Evolutionary conservation across 2,888 invertebrate genomes (phyloP).

Genomic region (Ceriagrion tenellum): DNA sequence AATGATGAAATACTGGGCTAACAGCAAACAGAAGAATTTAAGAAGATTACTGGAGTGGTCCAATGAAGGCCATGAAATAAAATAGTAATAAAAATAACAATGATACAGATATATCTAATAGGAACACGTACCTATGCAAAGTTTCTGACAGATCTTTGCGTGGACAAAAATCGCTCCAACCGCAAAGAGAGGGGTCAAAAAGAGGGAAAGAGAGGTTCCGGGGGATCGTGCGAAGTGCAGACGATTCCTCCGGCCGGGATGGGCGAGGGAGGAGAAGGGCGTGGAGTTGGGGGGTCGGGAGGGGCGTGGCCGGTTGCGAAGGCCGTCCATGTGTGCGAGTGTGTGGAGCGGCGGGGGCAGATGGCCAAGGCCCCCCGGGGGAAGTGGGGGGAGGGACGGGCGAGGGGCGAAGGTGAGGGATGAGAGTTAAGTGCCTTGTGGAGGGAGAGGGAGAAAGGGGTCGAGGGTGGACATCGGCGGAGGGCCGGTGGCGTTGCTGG

Average conservation of each 20-base stretch:
- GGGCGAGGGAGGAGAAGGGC: not conserved
- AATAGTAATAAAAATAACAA: too few relatives aligned
- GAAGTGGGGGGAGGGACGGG: too few relatives aligned
- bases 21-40: too few relatives aligned
- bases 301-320: constrained; percentile 58
- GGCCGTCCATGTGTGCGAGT: not conserved
- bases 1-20: too few relatives aligned
- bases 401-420: not conserved
- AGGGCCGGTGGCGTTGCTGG: not conserved
- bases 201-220: not conserved
- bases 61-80: too few relatives aligned
- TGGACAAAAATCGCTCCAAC: too few relatives aligned
- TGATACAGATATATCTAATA: too few relatives aligned
- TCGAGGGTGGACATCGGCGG: not conserved
- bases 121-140: too few relatives aligned
- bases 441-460: not conserved
- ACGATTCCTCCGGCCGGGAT: not conserved
- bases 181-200: too few relatives aligned
- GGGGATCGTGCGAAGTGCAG: constrained; percentile 13
- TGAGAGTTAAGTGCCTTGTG: too few relatives aligned
- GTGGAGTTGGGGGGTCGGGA: not conserved
- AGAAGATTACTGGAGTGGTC: too few relatives aligned
- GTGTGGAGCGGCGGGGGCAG: constrained; percentile 46
- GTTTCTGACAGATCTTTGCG: too few relatives aligned
- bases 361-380: constrained; percentile 58